Evolutionary conservation across 1,140 invertebrate genomes (phyloP), one percentile per base, ranked within the genome.

Genomic region (Penaeus japonicus): DNA sequence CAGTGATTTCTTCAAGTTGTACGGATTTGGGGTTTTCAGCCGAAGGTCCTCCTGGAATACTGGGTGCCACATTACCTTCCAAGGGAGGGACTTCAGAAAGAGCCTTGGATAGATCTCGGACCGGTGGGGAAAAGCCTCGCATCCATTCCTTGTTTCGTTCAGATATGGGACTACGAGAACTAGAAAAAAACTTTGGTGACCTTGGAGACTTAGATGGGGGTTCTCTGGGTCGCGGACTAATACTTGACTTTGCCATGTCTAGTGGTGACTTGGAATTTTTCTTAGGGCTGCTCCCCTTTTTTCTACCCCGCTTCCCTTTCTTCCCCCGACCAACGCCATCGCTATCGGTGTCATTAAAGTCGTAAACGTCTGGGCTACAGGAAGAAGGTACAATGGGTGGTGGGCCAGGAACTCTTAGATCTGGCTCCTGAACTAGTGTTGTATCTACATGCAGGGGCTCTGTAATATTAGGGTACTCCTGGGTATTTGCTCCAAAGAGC

Each of bases 261-360:
- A 84, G 59, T 22, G 87, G 87, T 22, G 87, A 89, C 82, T 81
- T 90, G 35, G 73, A 54, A 47, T 84, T 84, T 35, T 87, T 84
- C 85, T 77, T 85, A 22, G 83, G 83, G 32, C 83, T 78, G 57
- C 59, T 57, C 18, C 90, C 90, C 57, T 89, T 89, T 78, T 90
- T 90, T 22, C 90, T 79, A 0, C 90, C 90, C 20, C 90, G 70
- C 39, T 89, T 88, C 15, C 84, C 89, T 78, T 82, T 85, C 59
- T 77, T 84, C 18, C 89, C 83, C 22, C 89, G 86, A 30, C 88
- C 70, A 54, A 78, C 78, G 12, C 85, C 89, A 35, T 88, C 84
- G 30, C 70, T 87, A n/a, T 90, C 90, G 47, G 85, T 87, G 77
- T 90, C 90, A n/a, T 90, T 89, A 39, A 90, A 90, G 35, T 90